Evolutionary conservation across 2,888 invertebrate species (phyloP).

Genomic region (Polyommatus icarus): DNA sequence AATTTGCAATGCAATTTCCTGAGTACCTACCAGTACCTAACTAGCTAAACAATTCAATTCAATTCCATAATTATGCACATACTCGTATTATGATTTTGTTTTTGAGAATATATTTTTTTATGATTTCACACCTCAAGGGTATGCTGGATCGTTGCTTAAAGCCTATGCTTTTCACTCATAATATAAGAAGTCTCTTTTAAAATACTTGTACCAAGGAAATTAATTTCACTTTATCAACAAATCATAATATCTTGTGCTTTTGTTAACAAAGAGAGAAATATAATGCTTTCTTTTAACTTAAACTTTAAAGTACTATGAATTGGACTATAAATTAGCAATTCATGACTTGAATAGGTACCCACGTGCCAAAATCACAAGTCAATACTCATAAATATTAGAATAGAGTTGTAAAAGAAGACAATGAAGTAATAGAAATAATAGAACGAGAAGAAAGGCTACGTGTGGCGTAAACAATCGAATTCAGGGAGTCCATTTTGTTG

Average conservation of each 20-base stretch:
- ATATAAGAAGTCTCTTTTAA: too few relatives aligned
- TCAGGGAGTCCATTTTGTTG: conserved; percentile 8
- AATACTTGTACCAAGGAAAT: too few relatives aligned
- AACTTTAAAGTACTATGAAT: neutral
- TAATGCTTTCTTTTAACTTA: neutral
- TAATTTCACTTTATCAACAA: too few relatives aligned
- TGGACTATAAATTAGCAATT: neutral
- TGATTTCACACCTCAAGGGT: too few relatives aligned
- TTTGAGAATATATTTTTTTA: neutral
- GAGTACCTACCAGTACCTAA: neutral
- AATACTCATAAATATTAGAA: conserved; percentile 4
- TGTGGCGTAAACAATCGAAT: conserved; percentile 12
- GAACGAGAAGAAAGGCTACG: neutral
- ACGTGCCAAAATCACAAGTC: conserved; percentile 5
- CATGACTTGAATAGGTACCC: neutral
- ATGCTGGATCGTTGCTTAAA: too few relatives aligned
- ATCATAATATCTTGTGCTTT: neutral
- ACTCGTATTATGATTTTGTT: neutral
- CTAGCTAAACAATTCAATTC: neutral
- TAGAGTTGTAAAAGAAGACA: neutral
- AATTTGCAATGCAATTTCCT: conserved; percentile 3
- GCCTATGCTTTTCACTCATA: too few relatives aligned
- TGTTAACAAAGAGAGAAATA: neutral
- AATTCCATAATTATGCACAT: neutral
- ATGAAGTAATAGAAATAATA: conserved; percentile 17